Base-by-base conservation (phyloP, 2,113 vertebrate genomes). In the Corythoichthys haematopterus region DNA sequence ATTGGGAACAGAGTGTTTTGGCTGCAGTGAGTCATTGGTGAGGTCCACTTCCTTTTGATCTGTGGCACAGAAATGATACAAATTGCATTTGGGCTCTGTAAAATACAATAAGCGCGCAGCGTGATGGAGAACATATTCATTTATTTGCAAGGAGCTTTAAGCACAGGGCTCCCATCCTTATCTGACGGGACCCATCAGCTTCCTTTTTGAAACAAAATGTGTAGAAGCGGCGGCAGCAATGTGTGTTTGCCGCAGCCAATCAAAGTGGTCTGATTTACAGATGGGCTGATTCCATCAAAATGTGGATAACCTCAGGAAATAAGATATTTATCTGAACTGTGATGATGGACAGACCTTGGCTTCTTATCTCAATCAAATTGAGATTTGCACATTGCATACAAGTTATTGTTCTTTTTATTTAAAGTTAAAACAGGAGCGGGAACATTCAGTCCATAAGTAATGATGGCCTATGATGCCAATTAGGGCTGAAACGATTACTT, bases 61-160 rank as follows among this genome's bases (percentile, higher is more conserved):
- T 58, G 73, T 57, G 53, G 69, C 56, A 13, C 80, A 83, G 73
- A 88, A 82, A 88, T 77, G 74, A 83, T 82, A 78, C 81, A 90
- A 88, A 88, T 88, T 85, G 62, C 87, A 90, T 90, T 88, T 81
- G 1, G 73, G 58, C 78, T 65, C 66, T 58, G 75, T 78, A 82
- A 88, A 88, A 88, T 68, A 79, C 80, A 88, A 90, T 88, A 84
- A 88, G 84, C 40, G 69, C 48, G 58, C 36, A 78, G 72, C 64
- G 70, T 81, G 84, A 89, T 87, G 87, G 87, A 84, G 84, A 87
- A 85, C 83, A 75, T 84, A 61, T 82, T 86, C 81, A 81, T 87
- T 87, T 87, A 72, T 78, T 79, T 76, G 74, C 72, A 36, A 69
- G 66, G 53, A 66, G 82, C 74, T 81, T 84, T 70, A 82, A 83